Percentiles rank a stretch among this genome's conserved stretches.
Conservation (phyloP, 2,888 invertebrate species). For the Autographa gamma region DNA sequence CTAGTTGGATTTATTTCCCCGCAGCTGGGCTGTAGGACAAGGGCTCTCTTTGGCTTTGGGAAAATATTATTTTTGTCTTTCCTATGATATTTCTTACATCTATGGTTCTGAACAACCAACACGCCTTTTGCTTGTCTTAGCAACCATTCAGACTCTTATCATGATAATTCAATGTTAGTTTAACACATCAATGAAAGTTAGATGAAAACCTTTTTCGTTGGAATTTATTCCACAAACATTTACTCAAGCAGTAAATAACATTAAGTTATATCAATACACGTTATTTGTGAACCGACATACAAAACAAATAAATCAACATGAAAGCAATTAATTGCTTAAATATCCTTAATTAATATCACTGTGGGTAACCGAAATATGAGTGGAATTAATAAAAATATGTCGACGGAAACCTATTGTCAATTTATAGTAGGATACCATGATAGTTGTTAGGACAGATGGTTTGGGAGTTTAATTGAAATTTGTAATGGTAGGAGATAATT, state of each 20-base stretch:
- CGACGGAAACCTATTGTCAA: slow-evolving; percentile 12
- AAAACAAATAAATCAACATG: slow-evolving; percentile 13
- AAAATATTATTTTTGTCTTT: no score
- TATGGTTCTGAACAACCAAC: neutral
- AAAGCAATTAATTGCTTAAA: slow-evolving; percentile 38
- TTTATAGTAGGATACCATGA: slow-evolving; percentile 23
- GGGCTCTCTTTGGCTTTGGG: no score
- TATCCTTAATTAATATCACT: slow-evolving; percentile 38
- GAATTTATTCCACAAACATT: neutral
- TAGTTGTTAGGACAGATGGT: slow-evolving; percentile 18
- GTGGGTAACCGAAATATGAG: slow-evolving; percentile 25
- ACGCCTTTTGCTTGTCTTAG: neutral
- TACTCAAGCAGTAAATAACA: neutral
- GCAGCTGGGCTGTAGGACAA: no score
- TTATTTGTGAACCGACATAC: neutral
- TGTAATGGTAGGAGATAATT: no score
- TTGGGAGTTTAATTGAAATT: neutral
- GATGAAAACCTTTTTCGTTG: neutral
- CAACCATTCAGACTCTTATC: neutral
- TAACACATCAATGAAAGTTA: neutral
- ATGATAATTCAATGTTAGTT: neutral
- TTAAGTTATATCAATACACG: neutral
- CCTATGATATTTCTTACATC: neutral
- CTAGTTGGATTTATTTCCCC: no score
- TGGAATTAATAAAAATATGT: slow-evolving; percentile 42